Percentiles rank a stretch among this genome's conserved stretches.
These are phyloP conservation scores for Tenthredo amoena DNA, from an alignment of 2,888 invertebrate species.

Conservation along the genomic window DNA sequence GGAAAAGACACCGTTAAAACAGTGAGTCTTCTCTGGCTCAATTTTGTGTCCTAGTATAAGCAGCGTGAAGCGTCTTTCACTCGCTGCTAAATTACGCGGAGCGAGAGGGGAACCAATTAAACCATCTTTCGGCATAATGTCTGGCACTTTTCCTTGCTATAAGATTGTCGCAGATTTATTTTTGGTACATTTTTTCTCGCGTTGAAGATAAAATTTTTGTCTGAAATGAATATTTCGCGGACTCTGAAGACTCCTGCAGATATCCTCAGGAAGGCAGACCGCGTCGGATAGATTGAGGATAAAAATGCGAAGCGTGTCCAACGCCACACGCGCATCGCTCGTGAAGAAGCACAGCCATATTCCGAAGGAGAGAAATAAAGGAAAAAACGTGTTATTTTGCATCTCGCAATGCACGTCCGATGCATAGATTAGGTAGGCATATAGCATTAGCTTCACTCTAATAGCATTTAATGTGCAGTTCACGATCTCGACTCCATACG, in stretches of 20 bases:
- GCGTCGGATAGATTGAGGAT: not conserved
- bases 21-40: not conserved
- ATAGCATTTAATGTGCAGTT: not conserved
- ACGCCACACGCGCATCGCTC: not conserved
- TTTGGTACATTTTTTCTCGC: not conserved
- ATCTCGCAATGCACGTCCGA: slow-evolving; percentile 9
- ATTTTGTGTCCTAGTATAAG: not conserved
- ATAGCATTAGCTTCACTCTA: not conserved
- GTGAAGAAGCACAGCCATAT: not conserved
- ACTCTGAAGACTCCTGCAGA: not conserved
- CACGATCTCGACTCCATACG: not conserved
- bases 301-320: slow-evolving; percentile 10
- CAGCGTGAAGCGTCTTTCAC: not conserved
- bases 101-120: not conserved
- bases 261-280: not conserved
- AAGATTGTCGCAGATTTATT: not conserved
- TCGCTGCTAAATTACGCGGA: not conserved
- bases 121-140: not conserved
- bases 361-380: not conserved
- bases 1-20: not conserved
- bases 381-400: not conserved
- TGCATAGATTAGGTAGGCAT: slow-evolving; percentile 8
- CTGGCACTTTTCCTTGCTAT: not conserved
- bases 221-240: not conserved
- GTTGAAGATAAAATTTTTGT: not conserved